These are phyloP conservation scores for Zapornia atra DNA, from an alignment of 2,113 vertebrate genomes.

Conservation along the genomic window DNA sequence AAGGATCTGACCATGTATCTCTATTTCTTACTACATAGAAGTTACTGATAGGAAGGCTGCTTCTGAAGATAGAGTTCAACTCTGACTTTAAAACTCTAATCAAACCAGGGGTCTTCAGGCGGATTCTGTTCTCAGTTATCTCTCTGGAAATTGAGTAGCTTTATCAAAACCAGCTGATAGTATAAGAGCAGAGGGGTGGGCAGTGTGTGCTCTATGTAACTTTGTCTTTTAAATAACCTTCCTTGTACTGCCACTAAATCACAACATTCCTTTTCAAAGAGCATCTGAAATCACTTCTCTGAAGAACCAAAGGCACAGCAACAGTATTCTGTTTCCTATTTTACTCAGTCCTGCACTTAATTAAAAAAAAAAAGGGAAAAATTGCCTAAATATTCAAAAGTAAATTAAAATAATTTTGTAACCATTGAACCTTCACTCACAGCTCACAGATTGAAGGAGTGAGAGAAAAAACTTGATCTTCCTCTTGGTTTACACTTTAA, in stretches of 20 bases:
- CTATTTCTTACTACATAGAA: neutral
- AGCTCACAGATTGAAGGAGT: neutral
- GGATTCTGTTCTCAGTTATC: slow-evolving; percentile 24
- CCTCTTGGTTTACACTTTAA: neutral
- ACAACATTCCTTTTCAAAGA: neutral
- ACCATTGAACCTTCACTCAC: neutral
- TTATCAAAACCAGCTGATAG: slow-evolving; percentile 28
- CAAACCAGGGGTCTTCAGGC: neutral
- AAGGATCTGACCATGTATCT: neutral
- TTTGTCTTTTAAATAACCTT: slow-evolving; percentile 46
- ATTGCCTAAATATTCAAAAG: neutral
- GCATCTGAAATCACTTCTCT: neutral
- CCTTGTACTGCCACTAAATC: neutral
- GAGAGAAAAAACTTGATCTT: neutral
- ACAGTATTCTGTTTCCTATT: neutral
- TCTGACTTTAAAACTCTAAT: slow-evolving; percentile 23
- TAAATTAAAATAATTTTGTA: neutral
- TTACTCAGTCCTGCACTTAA: neutral
- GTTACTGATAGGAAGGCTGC: neutral
- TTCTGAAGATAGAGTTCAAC: slow-evolving; percentile 17
- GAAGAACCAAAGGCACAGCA: neutral
- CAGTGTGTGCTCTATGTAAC: neutral
- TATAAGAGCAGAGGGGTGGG: neutral
- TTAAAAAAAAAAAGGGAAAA: neutral
- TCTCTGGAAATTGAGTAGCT: slow-evolving; percentile 26